Evolutionary conservation across 1,140 invertebrate genomes (phyloP).

Genomic region (Pseudomyrmex concolor): DNA sequence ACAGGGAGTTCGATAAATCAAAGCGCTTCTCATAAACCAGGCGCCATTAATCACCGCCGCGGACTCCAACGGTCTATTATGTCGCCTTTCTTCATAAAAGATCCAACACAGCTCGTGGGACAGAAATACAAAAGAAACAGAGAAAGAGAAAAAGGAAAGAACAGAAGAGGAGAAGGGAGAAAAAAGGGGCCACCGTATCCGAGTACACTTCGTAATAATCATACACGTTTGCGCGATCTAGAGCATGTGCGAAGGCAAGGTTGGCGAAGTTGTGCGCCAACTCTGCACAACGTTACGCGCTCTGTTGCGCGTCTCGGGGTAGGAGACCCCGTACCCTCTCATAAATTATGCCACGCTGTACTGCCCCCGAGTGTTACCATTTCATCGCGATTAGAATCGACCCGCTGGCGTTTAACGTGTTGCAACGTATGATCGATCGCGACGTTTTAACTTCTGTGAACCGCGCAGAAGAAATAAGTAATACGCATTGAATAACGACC

Average conservation of each 20-base stretch:
- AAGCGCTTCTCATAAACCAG: slow-evolving; percentile 56
- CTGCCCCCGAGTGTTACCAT: slow-evolving; percentile 40
- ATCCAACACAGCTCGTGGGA: slow-evolving; percentile 23
- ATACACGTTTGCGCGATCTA: slow-evolving; percentile 18
- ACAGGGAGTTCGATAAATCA: slow-evolving; percentile 59
- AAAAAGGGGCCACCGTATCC: slow-evolving; percentile 3
- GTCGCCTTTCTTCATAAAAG: slow-evolving; percentile 49
- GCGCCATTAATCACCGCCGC: slow-evolving; percentile 58
- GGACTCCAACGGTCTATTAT: slow-evolving; percentile 41
- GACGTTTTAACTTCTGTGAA: slow-evolving; percentile 19
- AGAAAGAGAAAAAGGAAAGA: background rate
- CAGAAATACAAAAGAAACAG: background rate
- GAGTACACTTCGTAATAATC: slow-evolving; percentile 27
- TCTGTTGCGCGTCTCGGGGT: slow-evolving; percentile 23
- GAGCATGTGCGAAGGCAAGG: slow-evolving; percentile 37
- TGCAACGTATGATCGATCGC: slow-evolving; percentile 23
- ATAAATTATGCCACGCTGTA: slow-evolving; percentile 35
- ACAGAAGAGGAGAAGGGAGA: background rate
- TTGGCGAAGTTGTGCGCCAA: slow-evolving; percentile 3
- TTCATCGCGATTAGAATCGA: slow-evolving; percentile 56
- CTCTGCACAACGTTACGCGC: slow-evolving; percentile 41
- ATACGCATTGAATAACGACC: background rate
- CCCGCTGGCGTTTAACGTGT: slow-evolving; percentile 38
- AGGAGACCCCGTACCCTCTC: slow-evolving; percentile 21
- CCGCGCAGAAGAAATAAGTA: background rate